Evolutionary conservation across 2,797 vertebrate species (phyloP).

Genomic region (Pseudocheirus occidentalis): DNA sequence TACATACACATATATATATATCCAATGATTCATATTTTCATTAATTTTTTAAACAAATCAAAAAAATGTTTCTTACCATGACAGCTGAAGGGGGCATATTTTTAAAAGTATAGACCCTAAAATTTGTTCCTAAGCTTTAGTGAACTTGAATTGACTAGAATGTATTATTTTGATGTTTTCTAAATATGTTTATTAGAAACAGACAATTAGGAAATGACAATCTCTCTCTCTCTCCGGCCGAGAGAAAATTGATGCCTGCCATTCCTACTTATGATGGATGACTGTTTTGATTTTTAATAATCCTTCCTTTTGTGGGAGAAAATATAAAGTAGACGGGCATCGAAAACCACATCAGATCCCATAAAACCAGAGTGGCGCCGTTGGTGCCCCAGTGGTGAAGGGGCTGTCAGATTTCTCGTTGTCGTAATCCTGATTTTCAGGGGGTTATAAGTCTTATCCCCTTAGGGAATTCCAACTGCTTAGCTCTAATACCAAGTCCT

Average conservation of each 20-base stretch:
- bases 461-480: background rate
- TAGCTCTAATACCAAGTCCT: background rate
- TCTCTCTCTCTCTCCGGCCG: background rate
- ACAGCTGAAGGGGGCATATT: background rate
- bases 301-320: constrained; percentile 25
- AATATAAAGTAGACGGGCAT: background rate
- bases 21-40: background rate
- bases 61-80: background rate
- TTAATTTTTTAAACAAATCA: constrained; percentile 10
- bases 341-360: background rate
- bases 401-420: background rate
- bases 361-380: background rate
- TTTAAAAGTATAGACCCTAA: background rate
- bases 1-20: background rate
- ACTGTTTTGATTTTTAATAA: constrained; percentile 27
- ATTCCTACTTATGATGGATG: background rate
- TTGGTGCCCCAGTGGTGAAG: rapidly evolving
- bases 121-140: constrained; percentile 3
- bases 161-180: background rate
- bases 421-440: rapidly evolving
- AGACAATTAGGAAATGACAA: background rate
- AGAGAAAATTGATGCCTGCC: background rate
- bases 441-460: constrained; percentile 18
- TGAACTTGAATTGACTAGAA: background rate
- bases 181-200: background rate